These are phyloP conservation scores for Cryptotis parvus DNA, from an alignment of 2,113 vertebrate species.

Conservation along the genomic window DNA sequence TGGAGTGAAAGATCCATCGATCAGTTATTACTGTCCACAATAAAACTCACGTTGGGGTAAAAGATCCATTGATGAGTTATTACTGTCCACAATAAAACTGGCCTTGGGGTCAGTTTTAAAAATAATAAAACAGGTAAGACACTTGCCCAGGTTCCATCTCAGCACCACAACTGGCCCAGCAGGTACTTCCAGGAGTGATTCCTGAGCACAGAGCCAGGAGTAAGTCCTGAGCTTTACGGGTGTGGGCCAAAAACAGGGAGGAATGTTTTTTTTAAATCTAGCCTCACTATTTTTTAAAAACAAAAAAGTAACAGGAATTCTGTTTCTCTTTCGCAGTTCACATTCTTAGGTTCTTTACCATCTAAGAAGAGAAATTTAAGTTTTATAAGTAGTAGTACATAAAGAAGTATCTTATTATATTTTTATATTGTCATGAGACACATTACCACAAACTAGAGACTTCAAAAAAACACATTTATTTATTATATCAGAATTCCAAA, in stretches of 20 bases:
- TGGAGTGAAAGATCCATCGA: not conserved
- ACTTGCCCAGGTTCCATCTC: too few relatives aligned
- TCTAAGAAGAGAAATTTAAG: not conserved
- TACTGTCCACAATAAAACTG: conserved; percentile 26
- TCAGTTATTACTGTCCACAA: not conserved
- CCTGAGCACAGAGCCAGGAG: too few relatives aligned
- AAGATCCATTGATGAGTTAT: not conserved
- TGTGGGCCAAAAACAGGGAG: too few relatives aligned
- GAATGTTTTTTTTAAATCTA: too few relatives aligned
- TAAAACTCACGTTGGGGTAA: not conserved
- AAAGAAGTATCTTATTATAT: not conserved
- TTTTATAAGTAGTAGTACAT: not conserved
- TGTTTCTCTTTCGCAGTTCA: not conserved
- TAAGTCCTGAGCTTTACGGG: too few relatives aligned
- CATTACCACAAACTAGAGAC: not conserved
- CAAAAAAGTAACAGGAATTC: not conserved
- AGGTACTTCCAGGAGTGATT: too few relatives aligned
- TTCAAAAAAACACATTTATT: not conserved
- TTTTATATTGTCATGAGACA: not conserved
- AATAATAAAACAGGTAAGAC: too few relatives aligned
- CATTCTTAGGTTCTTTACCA: conserved; percentile 17
- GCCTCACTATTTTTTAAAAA: conserved; percentile 1
- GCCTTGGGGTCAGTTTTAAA: too few relatives aligned
- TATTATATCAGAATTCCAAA: not conserved
- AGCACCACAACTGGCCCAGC: too few relatives aligned